Evolutionary conservation across 2,113 vertebrate species (phyloP).

Genomic region (Cyphomyrus discorhynchus): DNA sequence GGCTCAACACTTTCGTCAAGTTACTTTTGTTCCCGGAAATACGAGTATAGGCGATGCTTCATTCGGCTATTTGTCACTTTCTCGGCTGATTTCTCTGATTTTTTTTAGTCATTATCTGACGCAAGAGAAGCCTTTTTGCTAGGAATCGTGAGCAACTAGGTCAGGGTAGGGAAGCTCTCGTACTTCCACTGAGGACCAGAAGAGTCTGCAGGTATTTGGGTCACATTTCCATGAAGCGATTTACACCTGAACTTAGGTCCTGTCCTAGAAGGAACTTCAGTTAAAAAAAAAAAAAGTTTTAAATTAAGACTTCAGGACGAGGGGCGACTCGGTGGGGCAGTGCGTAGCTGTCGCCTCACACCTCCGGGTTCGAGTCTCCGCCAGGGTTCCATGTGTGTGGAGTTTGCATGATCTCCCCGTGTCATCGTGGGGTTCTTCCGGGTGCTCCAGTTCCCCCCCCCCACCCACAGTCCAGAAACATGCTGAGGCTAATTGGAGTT

Average conservation of each 20-base stretch:
- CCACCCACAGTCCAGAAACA: no score
- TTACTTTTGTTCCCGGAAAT: background rate
- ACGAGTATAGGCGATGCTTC: background rate
- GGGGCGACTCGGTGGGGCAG: background rate
- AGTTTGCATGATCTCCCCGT: no score
- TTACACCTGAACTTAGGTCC: background rate
- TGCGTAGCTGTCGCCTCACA: background rate
- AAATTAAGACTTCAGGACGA: background rate
- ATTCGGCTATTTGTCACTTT: background rate
- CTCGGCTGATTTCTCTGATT: background rate
- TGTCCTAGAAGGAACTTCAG: background rate
- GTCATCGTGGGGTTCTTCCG: no score
- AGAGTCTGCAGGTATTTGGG: background rate
- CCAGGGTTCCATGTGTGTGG: no score
- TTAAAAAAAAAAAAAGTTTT: background rate
- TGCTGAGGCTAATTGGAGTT: no score
- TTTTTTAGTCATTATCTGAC: constrained; percentile 2
- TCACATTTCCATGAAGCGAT: background rate
- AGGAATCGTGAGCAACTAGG: background rate
- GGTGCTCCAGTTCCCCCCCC: no score
- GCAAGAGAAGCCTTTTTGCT: background rate
- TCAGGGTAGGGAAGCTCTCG: background rate
- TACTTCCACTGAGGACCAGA: background rate
- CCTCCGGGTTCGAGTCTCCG: no score
- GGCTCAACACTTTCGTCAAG: background rate